phyloP scores from a whole-genome alignment of 2,888 invertebrate species.

The Leistus spinibarbis region DNA sequence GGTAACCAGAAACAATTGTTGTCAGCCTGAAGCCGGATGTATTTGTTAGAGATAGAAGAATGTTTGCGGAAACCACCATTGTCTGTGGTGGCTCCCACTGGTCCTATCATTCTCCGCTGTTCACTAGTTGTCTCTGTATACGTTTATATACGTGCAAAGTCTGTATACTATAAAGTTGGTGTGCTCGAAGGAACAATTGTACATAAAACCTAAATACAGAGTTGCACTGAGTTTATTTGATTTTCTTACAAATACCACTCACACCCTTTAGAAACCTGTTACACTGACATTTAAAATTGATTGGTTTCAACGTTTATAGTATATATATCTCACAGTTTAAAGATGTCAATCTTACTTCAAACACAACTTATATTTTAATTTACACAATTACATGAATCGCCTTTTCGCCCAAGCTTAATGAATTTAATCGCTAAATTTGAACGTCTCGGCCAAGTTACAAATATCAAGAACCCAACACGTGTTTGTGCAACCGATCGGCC shows the following conservation, averaged over 20 bases:
- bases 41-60: background rate
- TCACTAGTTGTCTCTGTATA: background rate
- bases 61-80: slow-evolving; percentile 43
- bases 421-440: too few species aligned
- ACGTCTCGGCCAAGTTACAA: too few species aligned
- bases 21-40: background rate
- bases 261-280: too few species aligned
- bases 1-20: background rate
- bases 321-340: too few species aligned
- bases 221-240: background rate
- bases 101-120: slow-evolving; percentile 10
- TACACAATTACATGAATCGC: too few species aligned
- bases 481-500: too few species aligned
- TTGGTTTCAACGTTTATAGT: background rate
- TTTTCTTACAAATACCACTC: background rate
- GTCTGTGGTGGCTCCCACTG: slow-evolving; percentile 3
- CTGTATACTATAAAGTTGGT: background rate
- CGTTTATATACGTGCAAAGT: background rate
- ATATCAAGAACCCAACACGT: too few species aligned
- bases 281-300: background rate
- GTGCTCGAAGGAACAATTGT: background rate
- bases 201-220: background rate
- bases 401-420: too few species aligned
- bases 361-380: too few species aligned
- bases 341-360: too few species aligned